Evolutionary conservation across 1,140 invertebrate genomes (phyloP), one percentile per base, ranked within the genome.

Genomic region (Leptinotarsa undecemlineata): DNA sequence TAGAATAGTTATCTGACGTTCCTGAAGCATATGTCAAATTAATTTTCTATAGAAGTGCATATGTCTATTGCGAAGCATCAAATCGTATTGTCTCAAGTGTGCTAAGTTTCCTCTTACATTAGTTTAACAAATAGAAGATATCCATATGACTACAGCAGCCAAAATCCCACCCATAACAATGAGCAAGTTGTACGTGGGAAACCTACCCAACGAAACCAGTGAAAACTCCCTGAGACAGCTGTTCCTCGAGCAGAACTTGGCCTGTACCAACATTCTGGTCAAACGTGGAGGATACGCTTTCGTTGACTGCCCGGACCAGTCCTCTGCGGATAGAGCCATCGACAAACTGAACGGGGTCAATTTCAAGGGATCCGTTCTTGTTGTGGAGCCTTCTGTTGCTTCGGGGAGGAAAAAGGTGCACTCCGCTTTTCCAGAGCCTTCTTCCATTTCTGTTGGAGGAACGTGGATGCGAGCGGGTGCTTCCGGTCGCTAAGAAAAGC

Each of bases 221-320:
- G 94, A 95, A 86, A 88, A 88, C 66, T 89, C 88, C 15, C 88
- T 96, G 62, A 86, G 92, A 76, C 90, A 92, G 82, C 87, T 95
- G 77, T 93, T 95, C 81, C 87, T 90, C 74, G 93, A 95, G 76
- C 90, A 94, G 80, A 92, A 90, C 83, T 85, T 94, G 76, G 88
- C 90, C 33, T 92, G 91, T 67, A 91, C 91, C 42, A 92, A 91
- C 80, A 90, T 95, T 78, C 88, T 94, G 74, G 90, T 95, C 66
- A 95, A 95, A 85, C 90, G 92, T 78, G 92, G 92, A 76, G 94
- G 94, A 79, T 95, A 94, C 85, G 94, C 93, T 33, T 95, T 96
- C 85, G 92, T 95, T 67, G 93, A 95, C 84, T 95, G 93, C 84
- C 88, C 90, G 51, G 94, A 96, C 86, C 93, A 94, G 82, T 92